Base-by-base conservation (phyloP, 2,888 invertebrate species). In the Cosmia pyralina region DNA sequence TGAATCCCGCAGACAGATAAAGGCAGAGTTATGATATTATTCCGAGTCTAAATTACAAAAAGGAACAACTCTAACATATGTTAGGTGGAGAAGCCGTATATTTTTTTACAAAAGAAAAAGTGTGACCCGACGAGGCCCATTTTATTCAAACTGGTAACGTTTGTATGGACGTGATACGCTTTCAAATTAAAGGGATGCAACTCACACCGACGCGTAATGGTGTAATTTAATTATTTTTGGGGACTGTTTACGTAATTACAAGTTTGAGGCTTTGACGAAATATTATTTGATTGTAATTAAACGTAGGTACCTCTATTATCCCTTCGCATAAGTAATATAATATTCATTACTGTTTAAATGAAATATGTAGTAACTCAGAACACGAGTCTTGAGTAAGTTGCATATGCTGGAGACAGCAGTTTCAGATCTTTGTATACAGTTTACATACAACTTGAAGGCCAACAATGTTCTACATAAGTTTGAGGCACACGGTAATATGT, bases 141-240 rank as follows among this genome's bases (percentile, higher is more conserved):
- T 92, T 91, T 91, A 92, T 92, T 92, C 91, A 91, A 91, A 92
- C 88, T 87, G 88, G 88, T 79, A 89, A 88, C 90, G 88, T 88
- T 89, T 86, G 87, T 89, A 85, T 84, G 85, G 75, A 92, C 92
- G 92, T 92, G 92, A 83, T 84, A 81, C 60, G 88, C 72, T 82
- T 91, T 85, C 87, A 82, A 91, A 93, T 87, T 83, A 84, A 81
- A 76, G 41, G 74, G 74, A 19, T 65, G 77, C 68, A 73, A 50
- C 74, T 87, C 74, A 89, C 85, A 88, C 84, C 77, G 84, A 70
- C 46, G 46, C 58, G 79, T 82, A 81, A 77, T 41, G 63, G 53
- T 62, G 55, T 63, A 55, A 73, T 68, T 63, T 62, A 55, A 72
- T 73, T 63, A 52, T 53, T 65, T 60, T 68, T 44, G 50, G 52